phyloP scores from a whole-genome alignment of 2,113 vertebrate species.

The Syrrhaptes paradoxus region DNA sequence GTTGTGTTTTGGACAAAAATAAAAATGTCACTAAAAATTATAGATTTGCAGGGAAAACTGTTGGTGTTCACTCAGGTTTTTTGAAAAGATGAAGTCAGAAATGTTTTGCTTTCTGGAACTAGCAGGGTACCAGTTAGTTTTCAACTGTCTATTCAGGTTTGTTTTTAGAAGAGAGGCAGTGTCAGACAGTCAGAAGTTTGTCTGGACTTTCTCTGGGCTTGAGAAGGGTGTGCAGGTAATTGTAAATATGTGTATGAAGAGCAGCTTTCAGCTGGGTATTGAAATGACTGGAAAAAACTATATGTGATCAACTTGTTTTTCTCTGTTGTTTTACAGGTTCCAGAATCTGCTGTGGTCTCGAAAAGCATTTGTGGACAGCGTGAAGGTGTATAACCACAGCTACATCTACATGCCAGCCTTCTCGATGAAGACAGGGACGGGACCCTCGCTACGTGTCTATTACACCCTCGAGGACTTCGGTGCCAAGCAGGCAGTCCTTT shows the following conservation, averaged over 20 bases:
- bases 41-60: background rate
- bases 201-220: background rate
- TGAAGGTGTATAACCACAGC: slow-evolving; percentile 91
- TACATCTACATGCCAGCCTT: slow-evolving; percentile 98
- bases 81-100: background rate
- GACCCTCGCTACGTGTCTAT: slow-evolving; percentile 87
- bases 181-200: background rate
- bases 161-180: background rate
- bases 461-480: slow-evolving; percentile 86
- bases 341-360: slow-evolving; percentile 95
- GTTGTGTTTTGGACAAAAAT: background rate
- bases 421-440: slow-evolving; percentile 91
- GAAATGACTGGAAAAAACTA: background rate
- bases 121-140: background rate
- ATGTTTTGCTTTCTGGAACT: background rate
- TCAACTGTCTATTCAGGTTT: background rate
- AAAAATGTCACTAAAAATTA: background rate
- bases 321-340: slow-evolving; percentile 77
- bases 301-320: background rate
- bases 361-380: slow-evolving; percentile 89
- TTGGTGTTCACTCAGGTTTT: background rate
- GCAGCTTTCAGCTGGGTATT: background rate
- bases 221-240: background rate
- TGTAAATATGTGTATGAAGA: background rate
- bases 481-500: slow-evolving; percentile 90